Evolutionary conservation across 2,113 vertebrate genomes (phyloP), one percentile per base, ranked within the genome.

Genomic region (Catharus minimus): DNA sequence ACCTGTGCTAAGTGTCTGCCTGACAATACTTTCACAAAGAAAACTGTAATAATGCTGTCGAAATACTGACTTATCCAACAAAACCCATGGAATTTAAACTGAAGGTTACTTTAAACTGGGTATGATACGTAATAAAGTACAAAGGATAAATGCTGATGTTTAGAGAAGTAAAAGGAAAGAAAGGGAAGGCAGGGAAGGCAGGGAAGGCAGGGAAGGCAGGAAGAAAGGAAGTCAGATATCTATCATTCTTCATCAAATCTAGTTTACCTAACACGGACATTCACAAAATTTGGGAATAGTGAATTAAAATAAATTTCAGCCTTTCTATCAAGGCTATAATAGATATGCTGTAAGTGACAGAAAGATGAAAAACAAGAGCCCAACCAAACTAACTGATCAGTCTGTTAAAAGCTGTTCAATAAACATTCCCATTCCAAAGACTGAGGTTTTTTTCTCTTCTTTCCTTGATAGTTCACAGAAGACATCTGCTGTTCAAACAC

Each of bases 1-100:
- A 96, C 87, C 72, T 86, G 47, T 75, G 69, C 65, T 95, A 84
- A 95, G 66, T 69, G 86, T 85, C 87, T 77, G 77, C 69, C 50
- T 86, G 76, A 97, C 61, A 94, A 77, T 84, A 92, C 77, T 94
- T 84, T 1, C 84, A 95, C 86, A 96, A 93, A 96, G 83, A 91
- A 82, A 95, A 85, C 41, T 44, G 32, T 72, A 78, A 93, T 92
- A 89, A 89, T 82, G 83, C 86, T 86, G 67, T 68, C 50, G 58
- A 93, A 95, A 66, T 95, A 93, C 69, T 89, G 81, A 92, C 71
- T 91, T 68, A 89, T 80, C 49, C 65, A 92, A 89, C 58, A 94
- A 97, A 82, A 72, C 39, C 41, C 71, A 38, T 12, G 26, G 73
- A 92, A 93, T 82, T 81, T 79, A 71, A 95, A 94, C 15, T 39